Base-by-base conservation (phyloP, 2,797 vertebrate species). In the Hoplostethus mediterraneus region DNA sequence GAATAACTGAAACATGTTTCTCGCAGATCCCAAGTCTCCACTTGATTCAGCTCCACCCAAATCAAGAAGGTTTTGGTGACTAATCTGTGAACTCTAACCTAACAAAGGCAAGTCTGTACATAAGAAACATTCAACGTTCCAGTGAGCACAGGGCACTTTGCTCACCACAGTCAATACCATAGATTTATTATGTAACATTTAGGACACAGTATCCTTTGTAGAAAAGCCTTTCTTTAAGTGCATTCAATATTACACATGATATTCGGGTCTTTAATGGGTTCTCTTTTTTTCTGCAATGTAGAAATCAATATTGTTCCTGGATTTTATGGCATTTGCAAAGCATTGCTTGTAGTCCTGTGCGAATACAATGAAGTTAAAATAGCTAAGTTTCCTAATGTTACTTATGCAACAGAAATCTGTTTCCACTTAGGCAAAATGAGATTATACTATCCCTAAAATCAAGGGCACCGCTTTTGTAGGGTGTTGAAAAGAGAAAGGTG, bases 31-130 rank as follows among this genome's bases (percentile, higher is more conserved):
- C 71, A 79, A 16, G 80, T 72, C 71, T 76, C 31, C 14, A 25
- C 83, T 70, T 75, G 67, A 72, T 63, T 66, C 21, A 66, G 12
- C 63, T 69, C 67, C 67, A 80, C 78, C 77, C 63, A 77, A 45
- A 65, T 16, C 33, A 66, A 63, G 31, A 58, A 36, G 3, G 2
- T 11, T 31, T 40, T 48, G 2, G n/a, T 68, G 49, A 60, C 8
- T 74, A 28, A 66, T 10, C 1, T 25, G 0, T 57, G 6, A 57
- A 21, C 21, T 16, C 65, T 40, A 56, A 31, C 7, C 38, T 14
- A 28, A 48, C 8, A 48, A 40, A 47, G 7, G 52, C 47, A 56
- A 28, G 44, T 63, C 45, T 71, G n/a, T 53, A 71, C 44, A 72
- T 10, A 17, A 17, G 14, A 45, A 16, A 14, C 25, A 58, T 58